Conservation (phyloP, 2,888 invertebrate genomes). For the Ennomos fuscantarius region DNA sequence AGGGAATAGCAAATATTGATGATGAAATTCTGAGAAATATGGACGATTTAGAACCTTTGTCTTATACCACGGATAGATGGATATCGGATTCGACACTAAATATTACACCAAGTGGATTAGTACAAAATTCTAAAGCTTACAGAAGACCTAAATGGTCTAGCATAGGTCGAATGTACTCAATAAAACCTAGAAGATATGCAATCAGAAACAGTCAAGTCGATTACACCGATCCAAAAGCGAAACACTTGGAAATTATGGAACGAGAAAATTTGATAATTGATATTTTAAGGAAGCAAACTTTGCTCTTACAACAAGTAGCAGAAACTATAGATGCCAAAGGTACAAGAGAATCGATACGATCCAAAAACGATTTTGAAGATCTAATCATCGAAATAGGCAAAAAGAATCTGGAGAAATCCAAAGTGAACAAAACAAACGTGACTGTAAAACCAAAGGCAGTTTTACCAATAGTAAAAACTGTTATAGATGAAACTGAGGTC, state of each 20-base stretch:
- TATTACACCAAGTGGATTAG: no score
- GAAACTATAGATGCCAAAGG: slow-evolving; percentile 30
- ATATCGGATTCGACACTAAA: no score
- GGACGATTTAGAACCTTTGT: no score
- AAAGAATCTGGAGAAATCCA: not conserved
- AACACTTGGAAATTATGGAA: slow-evolving; percentile 5
- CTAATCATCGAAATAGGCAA: slow-evolving; percentile 20
- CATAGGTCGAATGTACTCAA: no score
- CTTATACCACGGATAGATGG: no score
- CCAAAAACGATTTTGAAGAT: slow-evolving; percentile 39
- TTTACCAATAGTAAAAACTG: slow-evolving; percentile 43
- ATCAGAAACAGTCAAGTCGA: no score
- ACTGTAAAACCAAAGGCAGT: not conserved
- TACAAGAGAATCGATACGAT: slow-evolving; percentile 6
- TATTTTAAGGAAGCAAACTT: slow-evolving; percentile 28
- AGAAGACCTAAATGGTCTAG: no score
- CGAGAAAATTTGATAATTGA: slow-evolving; percentile 19
- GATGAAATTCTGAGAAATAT: no score
- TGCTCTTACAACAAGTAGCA: slow-evolving; percentile 44
- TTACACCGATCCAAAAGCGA: not conserved
- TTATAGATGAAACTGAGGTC: slow-evolving; percentile 61
- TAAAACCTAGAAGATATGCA: no score
- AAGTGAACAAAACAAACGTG: not conserved
- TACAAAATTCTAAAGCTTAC: no score
- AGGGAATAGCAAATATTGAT: no score